phyloP scores from a whole-genome alignment of 2,797 vertebrate genomes.

The Sebastes flavidus region DNA sequence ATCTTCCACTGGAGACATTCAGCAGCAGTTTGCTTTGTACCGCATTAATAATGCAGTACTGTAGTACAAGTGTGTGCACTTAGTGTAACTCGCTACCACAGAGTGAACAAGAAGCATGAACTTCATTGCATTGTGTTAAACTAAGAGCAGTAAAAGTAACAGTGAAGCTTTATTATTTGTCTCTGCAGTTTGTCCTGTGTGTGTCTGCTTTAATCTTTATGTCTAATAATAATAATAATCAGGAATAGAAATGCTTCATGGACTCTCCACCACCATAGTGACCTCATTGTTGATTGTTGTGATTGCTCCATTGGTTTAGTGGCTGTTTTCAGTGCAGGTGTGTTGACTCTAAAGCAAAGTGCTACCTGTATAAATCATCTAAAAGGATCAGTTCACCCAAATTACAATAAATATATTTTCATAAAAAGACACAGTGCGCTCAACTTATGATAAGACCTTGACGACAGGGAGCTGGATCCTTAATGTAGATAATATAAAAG shows the following conservation, averaged over 20 bases:
- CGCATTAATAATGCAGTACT: constrained; percentile 35
- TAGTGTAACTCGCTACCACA: constrained; percentile 44
- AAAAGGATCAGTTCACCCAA: not conserved
- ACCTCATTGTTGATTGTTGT: constrained; percentile 20
- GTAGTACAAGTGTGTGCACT: constrained; percentile 48
- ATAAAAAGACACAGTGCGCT: too few species aligned
- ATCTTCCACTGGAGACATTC: constrained; percentile 3
- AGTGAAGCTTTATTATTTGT: not conserved
- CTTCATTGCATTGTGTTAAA: constrained; percentile 14
- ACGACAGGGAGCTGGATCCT: too few species aligned
- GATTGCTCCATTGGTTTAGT: constrained; percentile 25
- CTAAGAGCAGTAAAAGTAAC: not conserved
- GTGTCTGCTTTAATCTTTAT: constrained; percentile 4
- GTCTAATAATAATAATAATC: not conserved
- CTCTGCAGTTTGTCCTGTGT: not conserved
- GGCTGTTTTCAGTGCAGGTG: constrained; percentile 5
- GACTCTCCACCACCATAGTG: constrained; percentile 13
- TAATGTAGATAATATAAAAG: too few species aligned
- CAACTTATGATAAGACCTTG: too few species aligned
- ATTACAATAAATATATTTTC: not conserved
- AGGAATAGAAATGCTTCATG: constrained; percentile 26
- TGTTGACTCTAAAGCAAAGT: constrained; percentile 51
- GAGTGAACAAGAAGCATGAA: constrained; percentile 36
- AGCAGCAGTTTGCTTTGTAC: constrained; percentile 24
- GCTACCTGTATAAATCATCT: not conserved